Percentiles rank a stretch among this genome's conserved stretches.
Evolutionary conservation across 2,888 invertebrate genomes (phyloP).

Genomic region (Pseudoips prasinana): DNA sequence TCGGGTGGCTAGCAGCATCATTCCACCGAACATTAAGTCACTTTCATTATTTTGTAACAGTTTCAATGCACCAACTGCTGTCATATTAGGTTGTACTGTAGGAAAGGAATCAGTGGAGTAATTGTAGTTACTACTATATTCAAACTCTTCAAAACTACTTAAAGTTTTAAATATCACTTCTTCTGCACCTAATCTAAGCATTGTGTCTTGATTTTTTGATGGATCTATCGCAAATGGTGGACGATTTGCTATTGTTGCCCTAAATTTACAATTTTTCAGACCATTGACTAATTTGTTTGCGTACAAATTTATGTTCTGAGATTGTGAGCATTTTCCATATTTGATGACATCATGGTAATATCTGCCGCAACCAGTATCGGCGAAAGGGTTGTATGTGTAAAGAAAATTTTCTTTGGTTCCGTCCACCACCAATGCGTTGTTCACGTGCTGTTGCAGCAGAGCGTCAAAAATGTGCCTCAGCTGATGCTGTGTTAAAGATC

Average conservation of each 20-base stretch:
- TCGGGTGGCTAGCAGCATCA: conserved; percentile 6
- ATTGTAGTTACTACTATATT: conserved; percentile 5
- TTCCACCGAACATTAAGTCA: conserved; percentile 18
- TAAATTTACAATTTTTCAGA: conserved; percentile 45
- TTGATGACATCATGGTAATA: conserved; percentile 40
- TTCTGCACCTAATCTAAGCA: conserved; percentile 10
- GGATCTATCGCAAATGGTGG: conserved; percentile 46
- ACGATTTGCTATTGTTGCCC: conserved; percentile 37
- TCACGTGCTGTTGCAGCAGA: conserved; percentile 35
- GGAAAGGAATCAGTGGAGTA: not conserved
- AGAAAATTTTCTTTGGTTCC: conserved; percentile 32
- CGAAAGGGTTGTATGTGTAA: conserved; percentile 53
- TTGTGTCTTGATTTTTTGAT: not conserved
- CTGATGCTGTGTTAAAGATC: conserved; percentile 16
- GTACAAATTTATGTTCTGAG: conserved; percentile 26
- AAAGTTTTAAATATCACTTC: conserved; percentile 14
- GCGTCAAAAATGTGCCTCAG: conserved; percentile 39
- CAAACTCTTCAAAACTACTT: conserved; percentile 13
- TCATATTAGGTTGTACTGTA: conserved; percentile 11
- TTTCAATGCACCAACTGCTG: conserved; percentile 10
- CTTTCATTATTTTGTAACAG: conserved; percentile 17
- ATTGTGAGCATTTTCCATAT: conserved; percentile 41
- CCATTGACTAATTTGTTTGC: conserved; percentile 38
- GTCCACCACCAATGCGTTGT: conserved; percentile 42
- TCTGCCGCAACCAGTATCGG: conserved; percentile 53